These are phyloP conservation scores for Rhinoraja longicauda DNA, from an alignment of 2,797 vertebrate species.

Conservation along the genomic window DNA sequence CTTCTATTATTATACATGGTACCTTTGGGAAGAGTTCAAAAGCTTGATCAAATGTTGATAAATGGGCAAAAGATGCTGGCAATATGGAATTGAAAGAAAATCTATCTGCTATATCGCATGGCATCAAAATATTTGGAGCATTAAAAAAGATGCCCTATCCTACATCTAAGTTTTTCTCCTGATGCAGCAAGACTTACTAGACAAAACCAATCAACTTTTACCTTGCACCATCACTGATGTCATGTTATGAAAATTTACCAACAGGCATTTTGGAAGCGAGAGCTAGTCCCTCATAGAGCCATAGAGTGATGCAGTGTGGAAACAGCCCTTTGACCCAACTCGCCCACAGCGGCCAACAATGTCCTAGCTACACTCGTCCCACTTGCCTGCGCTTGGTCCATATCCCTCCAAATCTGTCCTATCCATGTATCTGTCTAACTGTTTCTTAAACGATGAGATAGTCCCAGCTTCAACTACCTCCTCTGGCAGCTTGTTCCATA, in stretches of 20 bases:
- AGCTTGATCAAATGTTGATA: not conserved
- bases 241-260: not conserved
- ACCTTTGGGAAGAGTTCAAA: conserved; percentile 40
- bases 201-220: not conserved
- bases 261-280: too few species aligned
- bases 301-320: too few species aligned
- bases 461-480: too few species aligned
- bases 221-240: not conserved
- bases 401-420: too few species aligned
- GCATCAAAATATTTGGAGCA: not conserved
- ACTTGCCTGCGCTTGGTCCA: too few species aligned
- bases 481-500: too few species aligned
- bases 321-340: too few species aligned
- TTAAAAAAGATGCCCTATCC: not conserved
- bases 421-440: too few species aligned
- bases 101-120: not conserved
- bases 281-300: too few species aligned
- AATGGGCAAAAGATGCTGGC: not conserved
- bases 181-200: not conserved
- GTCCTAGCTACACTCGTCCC: too few species aligned
- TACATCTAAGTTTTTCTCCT: not conserved
- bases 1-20: conserved; percentile 41
- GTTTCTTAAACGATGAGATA: too few species aligned
- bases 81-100: not conserved
- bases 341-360: too few species aligned